These are phyloP conservation scores for Strix uralensis DNA, from an alignment of 2,113 vertebrate genomes.

Conservation along the genomic window DNA sequence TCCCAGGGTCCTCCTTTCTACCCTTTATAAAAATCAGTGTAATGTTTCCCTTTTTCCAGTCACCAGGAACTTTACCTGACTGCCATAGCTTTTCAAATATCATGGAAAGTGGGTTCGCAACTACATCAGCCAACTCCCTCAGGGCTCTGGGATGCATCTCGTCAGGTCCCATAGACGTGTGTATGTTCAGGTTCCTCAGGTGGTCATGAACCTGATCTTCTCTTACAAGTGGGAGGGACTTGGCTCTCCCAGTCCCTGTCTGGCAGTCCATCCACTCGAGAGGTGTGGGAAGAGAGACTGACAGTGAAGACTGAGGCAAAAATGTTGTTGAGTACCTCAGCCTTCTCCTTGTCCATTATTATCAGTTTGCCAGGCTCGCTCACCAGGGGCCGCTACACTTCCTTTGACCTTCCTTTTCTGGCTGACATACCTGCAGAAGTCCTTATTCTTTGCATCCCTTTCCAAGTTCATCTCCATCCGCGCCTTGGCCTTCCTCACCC, in stretches of 20 bases:
- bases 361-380: background rate
- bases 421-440: background rate
- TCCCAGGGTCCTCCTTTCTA: background rate
- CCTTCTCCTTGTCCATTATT: background rate
- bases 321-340: background rate
- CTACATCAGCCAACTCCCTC: no score
- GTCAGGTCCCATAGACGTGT: background rate
- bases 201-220: background rate
- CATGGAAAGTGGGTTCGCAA: no score
- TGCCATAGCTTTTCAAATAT: no score
- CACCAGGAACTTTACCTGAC: background rate
- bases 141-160: no score
- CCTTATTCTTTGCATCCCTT: background rate
- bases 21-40: background rate
- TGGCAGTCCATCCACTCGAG: background rate
- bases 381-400: background rate
- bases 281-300: background rate
- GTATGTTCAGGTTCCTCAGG: background rate
- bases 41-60: background rate
- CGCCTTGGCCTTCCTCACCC: accelerated
- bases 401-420: background rate
- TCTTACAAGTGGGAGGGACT: background rate
- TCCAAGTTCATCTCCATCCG: background rate
- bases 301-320: background rate
- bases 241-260: background rate